A percentile compares a stretch with the other conserved stretches of the same genome.
phyloP scores from a whole-genome alignment of 1,140 invertebrate genomes.

The Zaprionus ghesquierei region DNA sequence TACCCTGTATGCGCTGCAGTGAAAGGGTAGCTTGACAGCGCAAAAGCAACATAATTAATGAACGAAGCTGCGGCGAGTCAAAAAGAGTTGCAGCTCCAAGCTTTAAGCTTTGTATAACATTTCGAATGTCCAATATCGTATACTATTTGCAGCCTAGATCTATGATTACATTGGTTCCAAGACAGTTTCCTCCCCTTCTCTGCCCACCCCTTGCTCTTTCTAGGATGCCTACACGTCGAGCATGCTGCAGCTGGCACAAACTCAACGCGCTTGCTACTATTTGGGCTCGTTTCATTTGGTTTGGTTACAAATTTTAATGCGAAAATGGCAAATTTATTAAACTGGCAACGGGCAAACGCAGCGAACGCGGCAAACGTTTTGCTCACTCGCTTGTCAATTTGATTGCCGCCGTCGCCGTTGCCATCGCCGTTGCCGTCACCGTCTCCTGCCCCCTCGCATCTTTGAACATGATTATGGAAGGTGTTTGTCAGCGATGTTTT shows the following conservation, averaged over 20 bases:
- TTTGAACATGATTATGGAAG: constrained; percentile 77
- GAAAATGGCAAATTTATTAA: constrained; percentile 80
- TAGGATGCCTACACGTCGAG: neutral
- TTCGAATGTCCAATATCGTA: neutral
- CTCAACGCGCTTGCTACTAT: constrained; percentile 1
- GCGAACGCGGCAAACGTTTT: constrained; percentile 41
- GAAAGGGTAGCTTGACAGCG: neutral
- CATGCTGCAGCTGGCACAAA: neutral
- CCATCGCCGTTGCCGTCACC: neutral
- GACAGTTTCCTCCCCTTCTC: neutral
- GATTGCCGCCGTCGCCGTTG: constrained; percentile 44
- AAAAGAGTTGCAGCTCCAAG: no score
- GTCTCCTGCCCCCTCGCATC: constrained; percentile 27
- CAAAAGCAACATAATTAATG: no score
- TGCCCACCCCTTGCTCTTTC: no score
- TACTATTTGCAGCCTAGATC: neutral
- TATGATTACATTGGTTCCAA: neutral
- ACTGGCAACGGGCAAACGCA: constrained; percentile 26
- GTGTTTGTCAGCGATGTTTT: constrained; percentile 60
- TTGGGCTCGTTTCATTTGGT: constrained; percentile 34
- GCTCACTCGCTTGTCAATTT: constrained; percentile 76
- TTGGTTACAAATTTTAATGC: constrained; percentile 79
- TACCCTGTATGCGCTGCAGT: neutral
- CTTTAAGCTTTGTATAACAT: no score
- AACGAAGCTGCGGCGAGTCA: no score